Percentiles rank a stretch among this genome's conserved stretches.
Conservation (phyloP, 2,797 vertebrate species). For the Ficedula albicollis region DNA sequence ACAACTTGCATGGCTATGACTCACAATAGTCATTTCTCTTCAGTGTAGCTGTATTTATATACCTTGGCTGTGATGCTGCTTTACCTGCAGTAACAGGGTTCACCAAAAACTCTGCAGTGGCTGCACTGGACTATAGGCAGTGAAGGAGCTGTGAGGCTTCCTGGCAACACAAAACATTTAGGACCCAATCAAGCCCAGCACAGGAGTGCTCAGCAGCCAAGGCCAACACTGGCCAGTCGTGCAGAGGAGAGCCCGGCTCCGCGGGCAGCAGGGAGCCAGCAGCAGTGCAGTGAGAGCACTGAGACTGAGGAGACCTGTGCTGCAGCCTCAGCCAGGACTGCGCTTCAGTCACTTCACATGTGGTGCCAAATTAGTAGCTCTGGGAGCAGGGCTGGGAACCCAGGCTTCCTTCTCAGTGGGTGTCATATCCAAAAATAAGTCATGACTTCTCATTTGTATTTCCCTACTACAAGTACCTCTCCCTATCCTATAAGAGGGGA, state of each 20-base stretch:
- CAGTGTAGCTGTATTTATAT: neutral
- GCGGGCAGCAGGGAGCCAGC: neutral
- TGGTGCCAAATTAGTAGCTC: neutral
- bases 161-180: neutral
- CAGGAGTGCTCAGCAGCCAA: neutral
- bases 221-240: neutral
- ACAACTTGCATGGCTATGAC: neutral
- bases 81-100: neutral
- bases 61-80: neutral
- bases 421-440: neutral
- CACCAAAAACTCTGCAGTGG: neutral
- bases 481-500: neutral
- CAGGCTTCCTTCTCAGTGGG: neutral
- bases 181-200: neutral
- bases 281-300: fast-evolving
- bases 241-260: neutral
- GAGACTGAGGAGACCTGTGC: neutral
- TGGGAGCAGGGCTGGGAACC: neutral
- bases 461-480: neutral
- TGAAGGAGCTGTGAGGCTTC: neutral
- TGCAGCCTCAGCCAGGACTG: neutral
- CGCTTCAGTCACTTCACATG: neutral
- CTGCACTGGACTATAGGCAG: neutral
- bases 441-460: neutral
- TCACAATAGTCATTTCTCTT: neutral